Evolutionary conservation across 2,113 vertebrate species (phyloP).

Genomic region (Dasyornis broadbenti): DNA sequence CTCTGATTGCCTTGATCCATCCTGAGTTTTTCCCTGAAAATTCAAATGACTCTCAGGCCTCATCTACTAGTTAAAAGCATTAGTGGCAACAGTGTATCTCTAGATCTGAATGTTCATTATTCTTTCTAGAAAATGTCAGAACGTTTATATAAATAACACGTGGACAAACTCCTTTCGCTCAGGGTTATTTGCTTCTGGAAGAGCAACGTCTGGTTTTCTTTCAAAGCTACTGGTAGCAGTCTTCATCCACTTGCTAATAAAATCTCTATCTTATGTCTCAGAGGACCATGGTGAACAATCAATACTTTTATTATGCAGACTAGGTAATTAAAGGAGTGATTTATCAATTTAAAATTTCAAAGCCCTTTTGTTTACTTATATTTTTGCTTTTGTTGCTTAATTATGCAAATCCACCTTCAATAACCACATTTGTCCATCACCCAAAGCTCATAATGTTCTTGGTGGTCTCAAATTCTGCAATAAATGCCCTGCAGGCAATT

Average conservation of each 20-base stretch:
- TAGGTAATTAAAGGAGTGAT: background rate
- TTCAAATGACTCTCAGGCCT: background rate
- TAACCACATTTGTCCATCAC: background rate
- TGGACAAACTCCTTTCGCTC: background rate
- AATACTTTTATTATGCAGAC: background rate
- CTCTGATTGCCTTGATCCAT: background rate
- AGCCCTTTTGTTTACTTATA: background rate
- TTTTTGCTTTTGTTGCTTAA: background rate
- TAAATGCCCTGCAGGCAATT: background rate
- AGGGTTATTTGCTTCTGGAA: slow-evolving; percentile 2
- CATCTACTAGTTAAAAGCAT: background rate
- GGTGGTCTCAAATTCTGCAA: background rate
- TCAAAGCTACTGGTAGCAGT: background rate
- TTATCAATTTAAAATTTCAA: background rate
- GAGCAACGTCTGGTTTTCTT: background rate
- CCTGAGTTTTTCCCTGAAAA: slow-evolving; percentile 14
- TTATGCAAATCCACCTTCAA: background rate
- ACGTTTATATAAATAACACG: background rate
- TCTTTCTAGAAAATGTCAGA: background rate
- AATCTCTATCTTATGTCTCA: background rate
- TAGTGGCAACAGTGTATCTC: background rate
- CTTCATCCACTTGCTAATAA: background rate
- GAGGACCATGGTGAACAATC: background rate
- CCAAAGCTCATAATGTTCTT: background rate
- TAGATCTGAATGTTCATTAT: background rate